Evolutionary conservation across 92 coral and sea anemone genomes (phyloP).

Genomic region (Heliopora coerulea): DNA sequence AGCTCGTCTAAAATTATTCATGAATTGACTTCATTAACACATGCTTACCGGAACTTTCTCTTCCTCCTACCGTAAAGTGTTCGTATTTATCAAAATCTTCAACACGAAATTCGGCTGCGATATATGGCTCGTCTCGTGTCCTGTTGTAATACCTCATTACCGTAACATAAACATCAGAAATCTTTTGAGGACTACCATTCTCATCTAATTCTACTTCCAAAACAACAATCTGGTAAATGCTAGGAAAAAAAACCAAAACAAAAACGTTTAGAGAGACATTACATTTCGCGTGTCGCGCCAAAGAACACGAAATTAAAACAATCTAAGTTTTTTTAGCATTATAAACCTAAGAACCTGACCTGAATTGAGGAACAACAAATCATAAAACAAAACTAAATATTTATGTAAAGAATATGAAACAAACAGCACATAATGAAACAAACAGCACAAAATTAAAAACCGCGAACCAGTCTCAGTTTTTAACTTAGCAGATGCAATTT

Average conservation of each 20-base stretch:
- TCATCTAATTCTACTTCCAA: slow-evolving; percentile 7
- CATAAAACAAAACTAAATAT: no score
- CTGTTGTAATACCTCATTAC: slow-evolving; percentile 6
- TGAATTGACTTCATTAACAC: neutral
- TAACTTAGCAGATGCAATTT: no score
- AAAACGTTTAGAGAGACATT: neutral
- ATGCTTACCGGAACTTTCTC: slow-evolving; percentile 23
- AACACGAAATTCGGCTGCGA: slow-evolving; percentile 50
- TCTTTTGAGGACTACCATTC: neutral
- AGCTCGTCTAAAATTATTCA: no score
- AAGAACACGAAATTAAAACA: no score
- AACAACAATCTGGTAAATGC: slow-evolving; percentile 44
- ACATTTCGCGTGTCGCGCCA: neutral
- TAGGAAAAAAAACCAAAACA: slow-evolving; percentile 13
- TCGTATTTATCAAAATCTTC: neutral
- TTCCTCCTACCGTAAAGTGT: slow-evolving; percentile 44
- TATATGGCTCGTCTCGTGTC: slow-evolving; percentile 49
- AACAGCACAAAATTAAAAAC: no score
- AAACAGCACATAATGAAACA: no score
- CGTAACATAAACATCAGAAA: neutral
- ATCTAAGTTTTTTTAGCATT: no score
- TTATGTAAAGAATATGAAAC: no score
- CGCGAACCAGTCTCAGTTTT: no score
- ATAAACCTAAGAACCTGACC: no score
- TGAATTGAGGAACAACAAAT: no score